Evolutionary conservation across 1,140 invertebrate genomes (phyloP).

Genomic region (Maniola jurtina): DNA sequence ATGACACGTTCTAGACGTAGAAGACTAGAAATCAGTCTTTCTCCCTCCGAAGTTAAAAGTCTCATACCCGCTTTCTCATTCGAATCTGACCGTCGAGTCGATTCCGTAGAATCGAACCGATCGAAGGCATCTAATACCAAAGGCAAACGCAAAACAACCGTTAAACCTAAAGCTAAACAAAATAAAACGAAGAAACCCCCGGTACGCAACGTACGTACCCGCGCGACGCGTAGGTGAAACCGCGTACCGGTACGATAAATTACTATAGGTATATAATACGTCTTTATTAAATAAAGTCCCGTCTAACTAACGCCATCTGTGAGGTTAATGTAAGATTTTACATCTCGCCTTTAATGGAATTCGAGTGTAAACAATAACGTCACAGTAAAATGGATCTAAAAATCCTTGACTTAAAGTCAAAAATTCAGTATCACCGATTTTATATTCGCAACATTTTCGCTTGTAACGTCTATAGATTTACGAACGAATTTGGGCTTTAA

Average conservation of each 20-base stretch:
- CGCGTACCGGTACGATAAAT: slow-evolving; percentile 16
- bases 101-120: slow-evolving; percentile 49
- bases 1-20: slow-evolving; percentile 62
- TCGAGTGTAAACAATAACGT: too few relatives aligned
- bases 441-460: too few relatives aligned
- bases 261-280: neutral
- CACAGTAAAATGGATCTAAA: too few relatives aligned
- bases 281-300: slow-evolving; percentile 2
- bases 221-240: slow-evolving; percentile 59
- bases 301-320: slow-evolving; percentile 16
- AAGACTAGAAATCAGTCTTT: slow-evolving; percentile 59
- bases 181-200: slow-evolving; percentile 49
- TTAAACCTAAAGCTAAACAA: slow-evolving; percentile 32
- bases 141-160: slow-evolving; percentile 31
- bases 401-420: too few relatives aligned
- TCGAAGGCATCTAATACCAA: slow-evolving; percentile 42
- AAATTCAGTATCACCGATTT: too few relatives aligned
- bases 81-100: slow-evolving; percentile 56
- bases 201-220: slow-evolving; percentile 42
- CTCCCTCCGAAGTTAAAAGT: slow-evolving; percentile 54
- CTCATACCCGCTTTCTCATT: slow-evolving; percentile 54
- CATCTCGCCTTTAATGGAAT: too few relatives aligned
- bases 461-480: too few relatives aligned
- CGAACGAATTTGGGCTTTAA: too few relatives aligned
- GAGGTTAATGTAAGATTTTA: too few relatives aligned